Base-by-base conservation (phyloP, 1,140 invertebrate genomes). In the Thaumatotibia leucotreta region DNA sequence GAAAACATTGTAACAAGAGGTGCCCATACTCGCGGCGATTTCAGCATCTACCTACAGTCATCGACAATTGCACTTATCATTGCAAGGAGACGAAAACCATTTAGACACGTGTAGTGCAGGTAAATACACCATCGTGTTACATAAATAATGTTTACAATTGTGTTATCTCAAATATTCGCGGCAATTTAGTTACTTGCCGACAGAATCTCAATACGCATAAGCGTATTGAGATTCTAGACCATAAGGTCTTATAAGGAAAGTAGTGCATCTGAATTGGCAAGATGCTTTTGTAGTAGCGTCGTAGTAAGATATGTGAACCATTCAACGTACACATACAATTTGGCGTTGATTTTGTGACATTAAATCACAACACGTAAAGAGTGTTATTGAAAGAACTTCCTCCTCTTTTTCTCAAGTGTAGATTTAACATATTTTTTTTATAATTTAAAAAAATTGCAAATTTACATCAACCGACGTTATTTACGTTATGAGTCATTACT, bases 21-120 rank as follows among this genome's bases (percentile, higher is more conserved):
- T 45, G 39, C 17, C 20, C 14, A 45, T 39, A 5, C n/a, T 14
- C 35, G n/a, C n/a, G 20, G 17, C 39, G 39, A 17, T 20, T 20
- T 2, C 39, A 45, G 39, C 39, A 45, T 45, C 17, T 45, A 45
- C 39, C 52, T 31, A 29, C 24, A 58, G 29, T 29, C 17, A 20
- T 45, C n/a, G 33, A 58, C 27, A 58, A 58, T 58, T 58, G 52
- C 52, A 58, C 52, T 17, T 58, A 58, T 58, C 24, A 27, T 58
- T 58, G 52, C 23, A 29, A 58, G 23, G 52, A 58, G 52, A 58
- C 52, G 52, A 20, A 58, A 11, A 29, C 14, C 17, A 20, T 20
- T 39, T 45, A 20, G 20, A 20, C 39, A 45, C 11, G 35, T 17
- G 1, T 14, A 45, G 39, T 45, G 17, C 39, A 45, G n/a, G 39